A percentile compares a stretch with the other conserved stretches of the same genome.
These are phyloP conservation scores for Platyrinchus mystaceus DNA, from an alignment of 2,797 vertebrate genomes.

Conservation along the genomic window DNA sequence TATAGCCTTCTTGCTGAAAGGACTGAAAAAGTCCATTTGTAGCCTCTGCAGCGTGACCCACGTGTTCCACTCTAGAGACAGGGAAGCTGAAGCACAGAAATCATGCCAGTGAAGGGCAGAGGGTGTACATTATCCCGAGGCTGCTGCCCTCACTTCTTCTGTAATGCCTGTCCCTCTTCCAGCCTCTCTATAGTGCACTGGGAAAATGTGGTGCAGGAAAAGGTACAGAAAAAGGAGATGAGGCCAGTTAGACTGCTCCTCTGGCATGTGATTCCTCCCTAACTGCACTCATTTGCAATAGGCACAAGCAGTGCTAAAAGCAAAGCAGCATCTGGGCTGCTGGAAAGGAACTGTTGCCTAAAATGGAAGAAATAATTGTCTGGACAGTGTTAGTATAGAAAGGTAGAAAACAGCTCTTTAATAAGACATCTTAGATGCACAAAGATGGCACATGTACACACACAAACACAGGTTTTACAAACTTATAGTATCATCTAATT, in stretches of 20 bases:
- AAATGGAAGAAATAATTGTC: too few relatives aligned
- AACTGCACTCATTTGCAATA: not conserved
- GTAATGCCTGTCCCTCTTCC: not conserved
- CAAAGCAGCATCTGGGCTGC: not conserved
- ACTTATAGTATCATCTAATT: too few relatives aligned
- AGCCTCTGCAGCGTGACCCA: fast-evolving
- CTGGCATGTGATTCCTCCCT: not conserved
- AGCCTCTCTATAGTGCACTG: fast-evolving
- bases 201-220: fast-evolving
- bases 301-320: not conserved
- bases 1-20: not conserved
- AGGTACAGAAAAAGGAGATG: not conserved
- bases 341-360: not conserved
- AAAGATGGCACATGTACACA: too few relatives aligned
- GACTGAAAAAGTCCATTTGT: not conserved
- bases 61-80: not conserved
- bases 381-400: too few relatives aligned
- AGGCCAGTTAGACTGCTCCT: not conserved
- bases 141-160: not conserved
- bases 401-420: too few relatives aligned
- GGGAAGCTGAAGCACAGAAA: not conserved
- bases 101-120: fast-evolving
- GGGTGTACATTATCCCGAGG: not conserved
- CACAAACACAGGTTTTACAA: too few relatives aligned
- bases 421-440: too few relatives aligned